Base-by-base conservation (phyloP, 2,113 vertebrate species). In the Ellobius talpinus region DNA sequence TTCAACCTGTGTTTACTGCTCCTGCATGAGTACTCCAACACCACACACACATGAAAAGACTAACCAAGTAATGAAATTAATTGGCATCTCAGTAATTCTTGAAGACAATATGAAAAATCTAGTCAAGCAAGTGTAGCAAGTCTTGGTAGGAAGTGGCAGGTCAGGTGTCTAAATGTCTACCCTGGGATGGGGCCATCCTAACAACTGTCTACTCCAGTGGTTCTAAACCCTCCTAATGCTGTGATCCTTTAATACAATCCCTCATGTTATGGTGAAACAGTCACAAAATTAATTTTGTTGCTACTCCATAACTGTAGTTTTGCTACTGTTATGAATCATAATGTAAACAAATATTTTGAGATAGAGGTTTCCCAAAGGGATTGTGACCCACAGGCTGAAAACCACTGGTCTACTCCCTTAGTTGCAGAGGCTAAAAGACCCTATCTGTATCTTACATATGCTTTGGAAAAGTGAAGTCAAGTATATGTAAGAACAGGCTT, bases 21-120 rank as follows among this genome's bases (percentile, higher is more conserved):
- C 52, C 19, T 58, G 5, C 21, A 58, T 24, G 6, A 52, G 5
- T 7, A 39, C 12, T 19, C 50, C 58, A 24, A 14, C 19, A 58
- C 21, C 7, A 29, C 24, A 84, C 16, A 84, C 33, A 82, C 45
- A 82, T 55, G 36, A 92, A 33, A 66, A 86, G 29, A 31, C 39
- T 29, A 66, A 85, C 11, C 45, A 74, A 91, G 47, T n/a, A 61
- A 93, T 31, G 63, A n/a, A 55, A 24, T 14, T 72, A 91, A 88
- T 2, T 89, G 82, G 84, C 68, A 72, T 85, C 74, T 92, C 82
- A 74, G 3, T 81, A 73, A 89, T 86, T 87, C 79, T 50, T 90
- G 33, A 61, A 50, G 61, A 86, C 86, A 66, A 68, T 0, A 72
- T 26, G 36, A 85, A 90, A 61, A 87, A 52, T 45, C 45, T 33